Evolutionary conservation across 2,888 invertebrate species (phyloP).

Genomic region (Plebejus argus): DNA sequence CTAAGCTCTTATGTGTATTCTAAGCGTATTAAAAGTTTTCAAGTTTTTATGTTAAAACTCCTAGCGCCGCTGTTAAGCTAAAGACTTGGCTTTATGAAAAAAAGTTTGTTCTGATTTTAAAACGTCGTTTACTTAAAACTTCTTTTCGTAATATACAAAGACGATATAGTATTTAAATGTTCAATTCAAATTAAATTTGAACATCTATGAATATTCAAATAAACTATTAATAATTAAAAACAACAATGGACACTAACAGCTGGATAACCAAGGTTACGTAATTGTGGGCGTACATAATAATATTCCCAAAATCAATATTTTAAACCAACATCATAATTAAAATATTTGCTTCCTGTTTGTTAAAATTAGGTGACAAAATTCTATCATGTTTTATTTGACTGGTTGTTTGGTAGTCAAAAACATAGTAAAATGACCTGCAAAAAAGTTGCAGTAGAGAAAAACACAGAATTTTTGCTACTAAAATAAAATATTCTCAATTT

Average conservation of each 20-base stretch:
- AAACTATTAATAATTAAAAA: background rate
- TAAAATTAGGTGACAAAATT: too few relatives aligned
- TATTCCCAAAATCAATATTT: background rate
- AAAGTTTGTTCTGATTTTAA: background rate
- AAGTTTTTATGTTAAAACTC: constrained; percentile 14
- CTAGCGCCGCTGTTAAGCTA: constrained; percentile 1
- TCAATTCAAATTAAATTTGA: background rate
- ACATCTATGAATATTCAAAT: background rate
- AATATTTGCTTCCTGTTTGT: background rate
- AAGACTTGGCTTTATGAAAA: constrained; percentile 2
- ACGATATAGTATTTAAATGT: background rate
- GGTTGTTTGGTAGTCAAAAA: too few relatives aligned
- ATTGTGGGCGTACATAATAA: background rate
- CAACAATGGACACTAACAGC: background rate
- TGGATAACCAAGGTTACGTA: background rate
- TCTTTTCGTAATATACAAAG: background rate
- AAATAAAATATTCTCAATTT: background rate
- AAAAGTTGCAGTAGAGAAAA: background rate
- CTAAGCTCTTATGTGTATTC: constrained; percentile 10
- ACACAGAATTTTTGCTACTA: background rate
- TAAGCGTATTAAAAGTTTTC: constrained; percentile 19
- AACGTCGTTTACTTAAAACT: background rate
- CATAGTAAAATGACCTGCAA: background rate
- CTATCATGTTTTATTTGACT: too few relatives aligned
- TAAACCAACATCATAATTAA: background rate